Evolutionary conservation across 1,140 invertebrate species (phyloP), one percentile per base, ranked within the genome.

Genomic region (Muscidifurax raptorellus): DNA sequence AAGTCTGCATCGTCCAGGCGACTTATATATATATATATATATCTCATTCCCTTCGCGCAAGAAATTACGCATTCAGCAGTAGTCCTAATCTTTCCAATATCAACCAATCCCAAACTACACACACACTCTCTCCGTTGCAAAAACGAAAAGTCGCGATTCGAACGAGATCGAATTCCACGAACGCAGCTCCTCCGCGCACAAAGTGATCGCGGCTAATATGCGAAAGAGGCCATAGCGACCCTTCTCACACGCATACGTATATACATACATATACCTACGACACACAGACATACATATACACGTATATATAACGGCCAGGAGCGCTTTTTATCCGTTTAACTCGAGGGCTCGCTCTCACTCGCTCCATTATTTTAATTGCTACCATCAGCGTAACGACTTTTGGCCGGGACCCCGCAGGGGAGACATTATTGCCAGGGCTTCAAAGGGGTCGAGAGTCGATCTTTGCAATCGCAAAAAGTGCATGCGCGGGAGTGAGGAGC

Each of bases 291-390:
- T 0, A 52, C 47, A 18, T 10, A 52, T 13, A 52, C 27, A 27
- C 25, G 10, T 9, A 67, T n/a, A 67, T 67, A 10, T 10, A 67
- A 66, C 6, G 47, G 2, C n/a, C 4, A 2, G 1, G 28, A 5
- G 12, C 22, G 32, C 76, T 79, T 84, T 84, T 84, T 84, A 84
- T 79, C 47, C 82, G 66, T 79, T 84, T 79, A 79, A 75, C 44
- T 36, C 44, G 18, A 84, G 76, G 47, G 28, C 74, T 47, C 36
- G 47, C 40, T n/a, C 66, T 69, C 66, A 2, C 66, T 30, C 77
- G 83, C 80, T 88, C 88, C 89, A 90, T 90, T 90, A 90, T 90
- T 89, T 89, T 89, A 90, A 90, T 90, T 90, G 87, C 88, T 88
- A 88, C 86, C 87, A 89, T 89, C 87, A 87, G 86, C 85, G 86